Evolutionary conservation across 2,888 invertebrate species (phyloP).

Genomic region (Dryomyza anilis): DNA sequence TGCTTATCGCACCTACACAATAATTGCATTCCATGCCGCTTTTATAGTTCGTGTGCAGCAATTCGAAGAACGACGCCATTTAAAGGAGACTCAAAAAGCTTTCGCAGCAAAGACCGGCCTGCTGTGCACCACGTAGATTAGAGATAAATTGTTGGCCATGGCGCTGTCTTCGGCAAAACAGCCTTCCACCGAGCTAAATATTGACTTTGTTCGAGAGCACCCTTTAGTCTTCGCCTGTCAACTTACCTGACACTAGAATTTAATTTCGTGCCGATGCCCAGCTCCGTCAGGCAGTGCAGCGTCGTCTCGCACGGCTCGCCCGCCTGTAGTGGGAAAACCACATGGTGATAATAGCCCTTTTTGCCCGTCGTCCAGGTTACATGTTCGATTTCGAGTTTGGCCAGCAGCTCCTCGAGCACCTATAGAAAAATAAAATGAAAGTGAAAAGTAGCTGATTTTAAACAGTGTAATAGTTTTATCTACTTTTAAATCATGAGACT

Average conservation of each 20-base stretch:
- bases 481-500: too few species aligned
- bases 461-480: too few species aligned
- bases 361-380: conserved; percentile 74
- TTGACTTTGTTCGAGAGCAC: background rate
- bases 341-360: conserved; percentile 71
- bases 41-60: too few species aligned
- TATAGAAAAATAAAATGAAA: too few species aligned
- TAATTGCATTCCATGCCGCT: conserved; percentile 26
- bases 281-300: conserved; percentile 73
- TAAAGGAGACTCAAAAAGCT: too few species aligned
- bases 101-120: too few species aligned
- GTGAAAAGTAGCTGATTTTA: too few species aligned
- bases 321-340: conserved; percentile 72
- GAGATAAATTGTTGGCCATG: background rate
- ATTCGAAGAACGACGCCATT: too few species aligned
- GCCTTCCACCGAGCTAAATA: background rate
- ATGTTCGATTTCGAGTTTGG: conserved; percentile 71
- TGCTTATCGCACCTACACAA: conserved; percentile 46
- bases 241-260: conserved; percentile 75
- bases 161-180: background rate
- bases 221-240: conserved; percentile 31
- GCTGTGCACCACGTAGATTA: too few species aligned
- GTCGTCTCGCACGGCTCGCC: conserved; percentile 76
- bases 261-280: conserved; percentile 72
- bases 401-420: conserved; percentile 72